A percentile compares a stretch with the other conserved stretches of the same genome.
Evolutionary conservation across 2,888 invertebrate genomes (phyloP).

Genomic region (Eilema caniola): DNA sequence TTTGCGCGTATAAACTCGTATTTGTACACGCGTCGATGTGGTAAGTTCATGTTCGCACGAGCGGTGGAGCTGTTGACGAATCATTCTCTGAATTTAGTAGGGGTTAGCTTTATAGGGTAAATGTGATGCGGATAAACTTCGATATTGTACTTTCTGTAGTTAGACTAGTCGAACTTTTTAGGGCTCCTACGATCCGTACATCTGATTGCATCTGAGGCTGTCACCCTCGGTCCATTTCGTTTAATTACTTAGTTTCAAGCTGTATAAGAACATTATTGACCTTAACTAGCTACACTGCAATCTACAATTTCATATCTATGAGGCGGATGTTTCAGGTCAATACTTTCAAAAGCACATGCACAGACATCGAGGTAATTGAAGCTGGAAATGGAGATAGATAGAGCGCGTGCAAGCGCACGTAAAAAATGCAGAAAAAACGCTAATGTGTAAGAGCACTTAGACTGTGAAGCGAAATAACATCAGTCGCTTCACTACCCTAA

Average conservation of each 20-base stretch:
- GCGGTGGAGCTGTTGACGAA: background rate
- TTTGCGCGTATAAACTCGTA: background rate
- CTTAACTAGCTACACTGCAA: too few species aligned
- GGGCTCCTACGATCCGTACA: too few species aligned
- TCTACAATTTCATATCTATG: background rate
- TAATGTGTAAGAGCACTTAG: background rate
- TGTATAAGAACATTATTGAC: too few species aligned
- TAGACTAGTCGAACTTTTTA: too few species aligned
- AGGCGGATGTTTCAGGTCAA: background rate
- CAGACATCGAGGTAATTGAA: background rate
- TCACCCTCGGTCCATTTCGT: too few species aligned
- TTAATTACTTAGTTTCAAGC: too few species aligned
- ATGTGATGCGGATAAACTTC: too few species aligned
- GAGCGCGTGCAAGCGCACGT: background rate
- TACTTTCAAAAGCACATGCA: background rate
- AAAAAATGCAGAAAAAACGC: background rate
- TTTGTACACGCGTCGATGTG: background rate
- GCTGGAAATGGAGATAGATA: background rate
- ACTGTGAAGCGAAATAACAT: constrained; percentile 32
- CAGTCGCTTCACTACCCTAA: constrained; percentile 16
- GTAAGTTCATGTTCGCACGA: too few species aligned
- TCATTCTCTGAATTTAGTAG: background rate
- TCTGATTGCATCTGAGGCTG: too few species aligned
- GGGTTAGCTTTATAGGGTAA: too few species aligned
- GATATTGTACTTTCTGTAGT: too few species aligned